These are phyloP conservation scores for Peromyscus eremicus DNA, from an alignment of 2,797 vertebrate genomes.

Conservation along the genomic window DNA sequence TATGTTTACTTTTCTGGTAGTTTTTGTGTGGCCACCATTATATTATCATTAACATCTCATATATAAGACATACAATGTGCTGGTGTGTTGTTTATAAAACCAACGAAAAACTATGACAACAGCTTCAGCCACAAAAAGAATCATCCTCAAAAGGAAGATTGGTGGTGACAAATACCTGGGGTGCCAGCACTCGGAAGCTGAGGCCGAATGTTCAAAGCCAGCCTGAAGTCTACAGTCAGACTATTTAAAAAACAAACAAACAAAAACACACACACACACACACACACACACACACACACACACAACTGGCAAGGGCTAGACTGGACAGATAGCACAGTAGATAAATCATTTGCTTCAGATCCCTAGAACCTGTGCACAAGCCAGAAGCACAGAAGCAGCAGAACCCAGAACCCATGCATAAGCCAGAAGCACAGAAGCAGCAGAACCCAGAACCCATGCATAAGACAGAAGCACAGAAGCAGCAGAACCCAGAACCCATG, in stretches of 20 bases:
- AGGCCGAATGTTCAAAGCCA: neutral
- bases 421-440: neutral
- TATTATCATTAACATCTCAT: neutral
- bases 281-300: no score
- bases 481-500: neutral
- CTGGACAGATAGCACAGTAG: neutral
- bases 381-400: no score
- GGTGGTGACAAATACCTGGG: neutral
- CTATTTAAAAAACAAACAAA: neutral
- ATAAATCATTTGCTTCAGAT: neutral
- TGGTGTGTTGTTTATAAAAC: neutral
- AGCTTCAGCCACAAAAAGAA: neutral
- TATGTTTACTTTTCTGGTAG: neutral
- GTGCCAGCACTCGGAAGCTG: neutral
- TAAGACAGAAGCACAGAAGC: neutral
- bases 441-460: neutral
- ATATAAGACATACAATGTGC: neutral
- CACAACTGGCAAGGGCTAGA: neutral
- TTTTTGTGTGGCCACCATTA: neutral
- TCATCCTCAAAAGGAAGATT: neutral
- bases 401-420: no score
- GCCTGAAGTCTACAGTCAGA: neutral
- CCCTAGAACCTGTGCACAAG: neutral
- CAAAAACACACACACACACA: neutral
- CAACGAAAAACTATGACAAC: neutral